Conservation (phyloP, 2,797 vertebrate species). For the Peromyscus attwateri region DNA sequence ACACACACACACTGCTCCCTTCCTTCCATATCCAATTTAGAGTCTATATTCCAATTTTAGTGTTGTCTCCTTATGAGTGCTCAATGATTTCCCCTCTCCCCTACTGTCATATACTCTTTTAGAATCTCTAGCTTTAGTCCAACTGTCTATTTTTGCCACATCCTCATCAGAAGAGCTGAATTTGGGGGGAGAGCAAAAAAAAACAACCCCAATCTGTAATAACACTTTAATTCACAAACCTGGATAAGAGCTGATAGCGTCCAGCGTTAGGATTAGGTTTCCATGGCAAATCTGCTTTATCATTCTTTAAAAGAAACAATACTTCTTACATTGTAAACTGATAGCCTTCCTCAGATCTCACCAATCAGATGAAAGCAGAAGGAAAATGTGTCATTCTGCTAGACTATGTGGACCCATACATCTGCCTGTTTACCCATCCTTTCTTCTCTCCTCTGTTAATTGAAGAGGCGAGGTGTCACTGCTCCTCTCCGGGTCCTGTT, state of each 20-base stretch:
- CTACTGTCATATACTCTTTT: background rate
- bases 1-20: background rate
- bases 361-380: background rate
- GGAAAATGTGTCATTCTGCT: background rate
- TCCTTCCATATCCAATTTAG: background rate
- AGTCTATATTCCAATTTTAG: background rate
- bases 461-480: background rate
- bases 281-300: background rate
- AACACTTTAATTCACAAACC: slow-evolving; percentile 19
- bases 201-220: background rate
- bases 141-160: background rate
- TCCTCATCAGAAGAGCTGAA: background rate
- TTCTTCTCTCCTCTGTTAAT: background rate
- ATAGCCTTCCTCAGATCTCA: slow-evolving; percentile 22
- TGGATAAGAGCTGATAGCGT: background rate
- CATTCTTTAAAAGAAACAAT: background rate
- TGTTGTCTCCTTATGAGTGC: background rate
- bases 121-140: slow-evolving; percentile 26
- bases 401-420: background rate
- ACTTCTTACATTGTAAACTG: background rate
- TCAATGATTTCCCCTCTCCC: background rate
- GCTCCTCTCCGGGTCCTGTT: background rate
- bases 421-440: background rate
- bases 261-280: background rate
- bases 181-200: background rate